Evolutionary conservation across 1,140 invertebrate genomes (phyloP), one percentile per base, ranked within the genome.

Genomic region (Drosophila yakuba): DNA sequence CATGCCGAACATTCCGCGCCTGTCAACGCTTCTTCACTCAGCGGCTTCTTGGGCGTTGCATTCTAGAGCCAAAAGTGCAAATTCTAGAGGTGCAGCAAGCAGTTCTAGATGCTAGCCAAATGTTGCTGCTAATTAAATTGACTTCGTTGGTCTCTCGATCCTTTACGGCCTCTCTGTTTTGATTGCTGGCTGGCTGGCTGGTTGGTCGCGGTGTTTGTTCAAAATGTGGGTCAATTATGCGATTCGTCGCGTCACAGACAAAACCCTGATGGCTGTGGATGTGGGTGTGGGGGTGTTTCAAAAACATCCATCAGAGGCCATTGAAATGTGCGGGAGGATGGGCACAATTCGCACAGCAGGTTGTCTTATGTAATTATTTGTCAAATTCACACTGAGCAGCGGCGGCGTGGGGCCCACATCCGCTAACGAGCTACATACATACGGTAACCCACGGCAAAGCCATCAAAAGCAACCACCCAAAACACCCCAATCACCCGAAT

Each of bases 161-260:
- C 15, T 17, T 35, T 38, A n/a, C 14, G 35, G 32, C 5, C n/a
- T 38, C 62, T 50, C 61, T 25, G 43, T 15, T 28, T 58, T 51
- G 48, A 51, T 51, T 35, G 48, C 48, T 51, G 48, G 28, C 66
- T 35, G 48, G 35, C 59, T 20, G 17, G 48, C 48, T 51, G 48
- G 28, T 59, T 35, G 48, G 35, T 54, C 15, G 55, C 41, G 54
- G 51, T 66, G 74, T 66, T 59, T 78, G 66, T 80, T 72, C 69
- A 45, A 79, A 85, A 90, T 90, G 83, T 90, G 64, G 85, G 85
- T 90, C 85, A 90, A 90, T 90, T 90, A 90, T 90, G 85, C 85
- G 85, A 90, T 81, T 90, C 75, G 85, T 90, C 85, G 85, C 85
- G 78, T 72, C 78, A 62, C 71, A 82, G 58, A 79, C 67, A 67